A percentile compares a stretch with the other conserved stretches of the same genome.
These are phyloP conservation scores for Platanista minor DNA, from an alignment of 2,113 vertebrate genomes.

Conservation along the genomic window DNA sequence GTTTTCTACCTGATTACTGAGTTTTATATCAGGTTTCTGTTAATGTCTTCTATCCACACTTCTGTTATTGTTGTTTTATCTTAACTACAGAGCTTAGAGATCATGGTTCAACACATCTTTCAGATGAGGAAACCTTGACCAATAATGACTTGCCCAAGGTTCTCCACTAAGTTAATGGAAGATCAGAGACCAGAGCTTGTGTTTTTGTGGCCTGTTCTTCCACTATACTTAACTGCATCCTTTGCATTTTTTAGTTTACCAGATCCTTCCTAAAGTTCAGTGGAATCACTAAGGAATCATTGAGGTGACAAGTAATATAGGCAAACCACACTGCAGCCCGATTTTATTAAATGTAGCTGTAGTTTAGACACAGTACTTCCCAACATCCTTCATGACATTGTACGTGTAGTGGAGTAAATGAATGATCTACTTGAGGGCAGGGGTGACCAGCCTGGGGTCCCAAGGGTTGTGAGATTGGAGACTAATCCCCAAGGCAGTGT, in stretches of 20 bases:
- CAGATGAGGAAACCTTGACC: background rate
- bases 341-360: conserved; percentile 17
- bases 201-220: background rate
- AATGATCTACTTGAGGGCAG: background rate
- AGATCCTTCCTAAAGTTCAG: background rate
- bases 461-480: background rate
- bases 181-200: background rate
- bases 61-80: background rate
- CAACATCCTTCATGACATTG: background rate
- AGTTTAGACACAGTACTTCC: background rate
- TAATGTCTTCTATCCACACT: background rate
- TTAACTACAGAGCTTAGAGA: conserved; percentile 13
- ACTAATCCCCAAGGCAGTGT: background rate
- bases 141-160: background rate
- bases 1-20: background rate
- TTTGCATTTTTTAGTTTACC: conserved; percentile 38
- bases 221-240: background rate
- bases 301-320: background rate
- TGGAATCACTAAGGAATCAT: background rate
- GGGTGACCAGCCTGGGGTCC: background rate
- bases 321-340: background rate
- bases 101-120: background rate
- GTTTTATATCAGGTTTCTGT: conserved; percentile 8
- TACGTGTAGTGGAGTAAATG: background rate
- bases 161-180: background rate